Evolutionary conservation across 1,140 invertebrate species (phyloP), one percentile per base, ranked within the genome.

Genomic region (Drosophila bocki): DNA sequence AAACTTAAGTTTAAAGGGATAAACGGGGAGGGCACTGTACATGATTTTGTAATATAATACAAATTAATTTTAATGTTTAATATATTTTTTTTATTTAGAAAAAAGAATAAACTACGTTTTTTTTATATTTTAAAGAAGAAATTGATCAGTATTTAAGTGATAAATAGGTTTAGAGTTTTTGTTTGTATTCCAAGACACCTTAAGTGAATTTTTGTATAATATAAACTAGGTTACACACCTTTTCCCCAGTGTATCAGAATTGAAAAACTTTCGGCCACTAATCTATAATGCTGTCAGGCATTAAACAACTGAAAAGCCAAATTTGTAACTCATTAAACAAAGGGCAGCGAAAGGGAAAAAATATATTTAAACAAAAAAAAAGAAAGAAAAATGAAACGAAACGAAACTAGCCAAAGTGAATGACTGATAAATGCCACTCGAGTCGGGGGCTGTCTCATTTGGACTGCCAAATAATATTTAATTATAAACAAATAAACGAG

Each of bases 221-320:
- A 6, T 29, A 29, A 29, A 29, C 0, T 6, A 29, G 5, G 5
- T 29, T 29, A 29, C 26, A 29, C 5, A 4, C 5, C 26, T 7
- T 47, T 41, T n/a, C 3, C 4, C 11, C 7, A 54, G 51, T 54
- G 33, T 48, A 71, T 67, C 51, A 48, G 57, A 64, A 64, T 75
- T 63, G 80, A 87, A 84, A 87, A 87, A 81, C 65, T 81, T 90
- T 88, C 60, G 84, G 67, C 51, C 78, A 80, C 84, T 88, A 88
- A 88, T 88, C 84, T 88, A 88, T 88, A 88, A 88, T 88, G 84
- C 85, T 88, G 85, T 90, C 85, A 85, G 85, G 75, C 84, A 88
- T 88, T 90, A 88, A 83, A 83, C 70, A 88, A 88, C 85, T 79
- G 75, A 90, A 90, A 88, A 88, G 85, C 75, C 85, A 88, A 88